phyloP scores from a whole-genome alignment of 2,888 invertebrate genomes.

The Drosophila limbata region DNA sequence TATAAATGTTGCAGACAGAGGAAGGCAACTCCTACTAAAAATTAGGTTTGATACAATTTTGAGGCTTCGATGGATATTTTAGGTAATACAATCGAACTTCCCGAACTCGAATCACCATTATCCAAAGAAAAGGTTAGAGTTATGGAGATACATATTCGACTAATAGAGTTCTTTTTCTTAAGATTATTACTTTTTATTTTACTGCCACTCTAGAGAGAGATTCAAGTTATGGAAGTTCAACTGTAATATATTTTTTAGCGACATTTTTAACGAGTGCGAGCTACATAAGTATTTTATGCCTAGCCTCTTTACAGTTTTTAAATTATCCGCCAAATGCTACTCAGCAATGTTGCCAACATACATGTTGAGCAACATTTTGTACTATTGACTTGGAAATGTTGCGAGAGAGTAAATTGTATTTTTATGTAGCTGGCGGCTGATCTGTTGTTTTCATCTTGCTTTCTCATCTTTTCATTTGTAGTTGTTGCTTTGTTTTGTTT shows the following conservation, averaged over 20 bases:
- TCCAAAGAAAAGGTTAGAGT: too few species aligned
- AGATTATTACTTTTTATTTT: too few species aligned
- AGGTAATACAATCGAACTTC: too few species aligned
- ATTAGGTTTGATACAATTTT: too few species aligned
- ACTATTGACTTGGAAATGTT: constrained; percentile 21
- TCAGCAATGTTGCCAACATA: constrained; percentile 6
- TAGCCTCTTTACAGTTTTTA: neutral
- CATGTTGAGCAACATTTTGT: constrained; percentile 8
- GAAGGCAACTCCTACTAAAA: neutral
- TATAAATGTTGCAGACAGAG: neutral
- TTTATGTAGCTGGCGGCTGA: constrained; percentile 6
- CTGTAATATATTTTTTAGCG: too few species aligned
- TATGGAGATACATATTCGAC: too few species aligned
- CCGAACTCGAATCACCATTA: too few species aligned
- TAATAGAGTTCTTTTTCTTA: too few species aligned
- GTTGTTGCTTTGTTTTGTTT: constrained; percentile 24
- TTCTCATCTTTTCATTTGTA: constrained; percentile 8
- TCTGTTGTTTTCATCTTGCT: constrained; percentile 30
- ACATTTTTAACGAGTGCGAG: too few species aligned
- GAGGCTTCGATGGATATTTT: too few species aligned
- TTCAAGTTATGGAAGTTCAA: too few species aligned
- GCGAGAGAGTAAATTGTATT: constrained; percentile 7
- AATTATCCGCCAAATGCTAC: neutral
- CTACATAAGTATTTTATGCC: neutral
- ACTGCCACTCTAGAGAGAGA: too few species aligned